These are phyloP conservation scores for Fistularia tabacaria DNA, from an alignment of 2,797 vertebrate species.

Conservation along the genomic window DNA sequence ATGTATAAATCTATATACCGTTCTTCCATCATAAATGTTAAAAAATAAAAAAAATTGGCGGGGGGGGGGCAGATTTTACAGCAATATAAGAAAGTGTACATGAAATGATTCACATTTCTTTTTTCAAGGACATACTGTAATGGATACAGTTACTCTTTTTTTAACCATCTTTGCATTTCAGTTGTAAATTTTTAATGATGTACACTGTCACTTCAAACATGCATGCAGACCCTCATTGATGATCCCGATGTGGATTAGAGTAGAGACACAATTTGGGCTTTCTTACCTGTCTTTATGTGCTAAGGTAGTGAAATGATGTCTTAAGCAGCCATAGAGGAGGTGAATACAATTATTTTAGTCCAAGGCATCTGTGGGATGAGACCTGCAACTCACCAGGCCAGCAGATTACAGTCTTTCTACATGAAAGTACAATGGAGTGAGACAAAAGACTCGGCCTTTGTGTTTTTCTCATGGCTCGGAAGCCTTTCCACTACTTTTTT, in stretches of 20 bases:
- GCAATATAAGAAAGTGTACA: conserved; percentile 30
- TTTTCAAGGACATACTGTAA: too few species aligned
- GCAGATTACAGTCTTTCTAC: too few species aligned
- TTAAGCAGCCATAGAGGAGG: background rate
- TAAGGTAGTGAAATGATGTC: conserved; percentile 23
- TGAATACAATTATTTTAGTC: too few species aligned
- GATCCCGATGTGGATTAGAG: conserved; percentile 18
- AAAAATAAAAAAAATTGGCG: conserved; percentile 3
- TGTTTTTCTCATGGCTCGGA: too few species aligned
- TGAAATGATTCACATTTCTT: background rate
- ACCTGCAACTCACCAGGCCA: too few species aligned
- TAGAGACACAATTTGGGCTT: conserved; percentile 7
- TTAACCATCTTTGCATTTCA: background rate
- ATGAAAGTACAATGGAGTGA: too few species aligned
- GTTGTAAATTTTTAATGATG: conserved; percentile 17
- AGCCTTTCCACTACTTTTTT: too few species aligned
- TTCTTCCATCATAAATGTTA: conserved; percentile 47
- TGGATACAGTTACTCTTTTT: too few species aligned
- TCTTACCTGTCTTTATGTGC: conserved; percentile 16
- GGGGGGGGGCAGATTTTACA: conserved; percentile 25
- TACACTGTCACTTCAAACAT: conserved; percentile 17
- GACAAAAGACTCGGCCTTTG: too few species aligned
- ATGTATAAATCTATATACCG: conserved; percentile 46
- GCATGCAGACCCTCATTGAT: conserved; percentile 8
- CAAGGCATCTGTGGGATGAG: too few species aligned